Base-by-base conservation (phyloP, 2,113 vertebrate genomes). In the Tamias sibiricus region DNA sequence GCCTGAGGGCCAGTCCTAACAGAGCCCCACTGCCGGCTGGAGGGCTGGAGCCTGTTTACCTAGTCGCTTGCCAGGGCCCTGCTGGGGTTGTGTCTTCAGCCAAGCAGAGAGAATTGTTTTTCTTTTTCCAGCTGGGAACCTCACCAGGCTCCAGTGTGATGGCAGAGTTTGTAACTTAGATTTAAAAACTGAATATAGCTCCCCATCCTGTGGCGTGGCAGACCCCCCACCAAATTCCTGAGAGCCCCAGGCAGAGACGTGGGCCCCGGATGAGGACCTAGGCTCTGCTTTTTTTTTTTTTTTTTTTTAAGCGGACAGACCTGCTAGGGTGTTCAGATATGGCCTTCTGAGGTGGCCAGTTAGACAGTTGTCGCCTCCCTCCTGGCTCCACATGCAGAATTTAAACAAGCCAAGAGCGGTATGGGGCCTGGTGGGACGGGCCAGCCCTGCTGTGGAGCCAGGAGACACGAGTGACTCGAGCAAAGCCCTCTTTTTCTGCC, bases 11-110 rank as follows among this genome's bases (percentile, higher is more conserved):
- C 4, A 0, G 49, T 71, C 69, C 79, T 8, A 3, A 83, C 66
- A 75, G 77, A 47, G 86, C 42, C 90, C 0, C 0, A 28, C 85
- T 72, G 40, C 68, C 0, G 0, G 81, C 91, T 8, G 32, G 42
- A 66, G 84, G 0, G 81, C 91, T 10, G n/a, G 42, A 66, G 84
- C 64, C 4, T 92, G 86, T 96, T 97, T 71, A 94, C 74, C 57
- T 28, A 12, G 28, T 30, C 11, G 19, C 64, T 89, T 90, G 96
- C 98, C 97, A 97, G 94, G 32, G 37, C 72, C 59, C 42, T 42
- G 75, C 87, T 64, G 71, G 71, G 79, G 62, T 95, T 20, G 5
- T 64, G 85, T 26, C 76, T 74, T 75, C 26, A 88, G 95, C 95
- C 95, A 91, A 13, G 66, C 71, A 68, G 76, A 13, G 74, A 57